Conservation (phyloP, 2,888 invertebrate species). For the Perizoma affinitatum region DNA sequence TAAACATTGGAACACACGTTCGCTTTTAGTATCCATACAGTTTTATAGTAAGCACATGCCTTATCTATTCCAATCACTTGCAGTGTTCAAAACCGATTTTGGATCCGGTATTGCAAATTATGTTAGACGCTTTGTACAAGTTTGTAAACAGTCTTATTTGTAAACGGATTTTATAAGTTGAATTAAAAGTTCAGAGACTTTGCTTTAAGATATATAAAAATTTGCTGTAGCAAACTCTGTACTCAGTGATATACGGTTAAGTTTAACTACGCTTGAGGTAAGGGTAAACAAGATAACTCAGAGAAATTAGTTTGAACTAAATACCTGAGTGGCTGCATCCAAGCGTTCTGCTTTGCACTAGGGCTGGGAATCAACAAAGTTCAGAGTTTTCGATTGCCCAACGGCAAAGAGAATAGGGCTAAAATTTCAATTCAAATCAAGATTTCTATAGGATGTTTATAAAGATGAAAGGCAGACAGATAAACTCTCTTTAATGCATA, state of each 20-base stretch:
- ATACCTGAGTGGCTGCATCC: constrained; percentile 17
- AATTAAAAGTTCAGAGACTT: background rate
- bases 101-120: background rate
- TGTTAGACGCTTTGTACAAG: background rate
- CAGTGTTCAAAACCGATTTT: constrained; percentile 13
- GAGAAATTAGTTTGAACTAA: constrained; percentile 24
- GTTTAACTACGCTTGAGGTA: constrained; percentile 4
- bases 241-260: background rate
- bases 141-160: no score
- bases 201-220: background rate
- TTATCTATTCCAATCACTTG: constrained; percentile 31
- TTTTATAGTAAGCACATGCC: constrained; percentile 38
- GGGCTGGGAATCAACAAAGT: constrained; percentile 1
- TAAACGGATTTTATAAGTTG: no score
- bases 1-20: constrained; percentile 8
- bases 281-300: constrained; percentile 11
- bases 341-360: constrained; percentile 16
- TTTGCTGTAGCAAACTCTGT: background rate
- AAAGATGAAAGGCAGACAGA: no score
- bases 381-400: no score
- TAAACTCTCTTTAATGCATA: no score
- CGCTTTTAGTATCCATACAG: constrained; percentile 35
- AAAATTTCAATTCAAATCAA: no score
- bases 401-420: no score
- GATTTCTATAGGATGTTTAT: no score